Base-by-base conservation (phyloP, 2,797 vertebrate species). In the Triplophysa bombifrons region DNA sequence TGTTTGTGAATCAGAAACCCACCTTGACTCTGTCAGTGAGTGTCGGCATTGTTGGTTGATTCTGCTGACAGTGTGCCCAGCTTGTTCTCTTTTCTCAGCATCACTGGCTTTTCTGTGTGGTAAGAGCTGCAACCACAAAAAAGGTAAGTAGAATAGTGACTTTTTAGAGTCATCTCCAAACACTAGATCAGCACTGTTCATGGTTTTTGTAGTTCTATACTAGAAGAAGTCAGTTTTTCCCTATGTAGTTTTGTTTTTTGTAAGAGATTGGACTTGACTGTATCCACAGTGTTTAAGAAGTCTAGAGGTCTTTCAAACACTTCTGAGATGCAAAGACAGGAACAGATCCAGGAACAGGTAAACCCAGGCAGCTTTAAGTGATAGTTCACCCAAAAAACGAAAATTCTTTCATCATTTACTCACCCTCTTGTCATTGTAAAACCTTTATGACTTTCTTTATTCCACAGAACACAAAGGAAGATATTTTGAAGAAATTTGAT, bases 311-410 rank as follows among this genome's bases (percentile, higher is more conserved):
- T 50, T 70, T 4, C n/a, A 38, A 69, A 7, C 44, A 61, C 12
- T 10, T 27, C 13, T 4, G 19, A 25, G 27, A 22, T 20, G 6
- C 25, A n/a, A n/a, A 9, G 19, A 7, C 20, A 68, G 25, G 14
- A 30, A 34, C 9, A 56, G 20, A 51, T 6, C 46, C 63, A 7
- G 7, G 74, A 76, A 68, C 17, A 76, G 74, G 74, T 76, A 76
- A 3, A 38, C 34, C 34, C 34, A 38, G 34, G 34, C 34, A 38
- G 34, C 34, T 38, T 38, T 7, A 38, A 38, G 46, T 48, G 2
- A 48, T 41, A 41, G 2, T 10, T 11, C 10, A 41, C 8, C 38
- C 38, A 9, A 10, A 34, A 22, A 34, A 34, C 8, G 34, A 38
- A 38, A 9, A 9, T 41, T 41, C 38, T 41, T 2, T 41, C 41